phyloP scores from a whole-genome alignment of 2,888 invertebrate genomes.

The Hirudinaria manillensis region DNA sequence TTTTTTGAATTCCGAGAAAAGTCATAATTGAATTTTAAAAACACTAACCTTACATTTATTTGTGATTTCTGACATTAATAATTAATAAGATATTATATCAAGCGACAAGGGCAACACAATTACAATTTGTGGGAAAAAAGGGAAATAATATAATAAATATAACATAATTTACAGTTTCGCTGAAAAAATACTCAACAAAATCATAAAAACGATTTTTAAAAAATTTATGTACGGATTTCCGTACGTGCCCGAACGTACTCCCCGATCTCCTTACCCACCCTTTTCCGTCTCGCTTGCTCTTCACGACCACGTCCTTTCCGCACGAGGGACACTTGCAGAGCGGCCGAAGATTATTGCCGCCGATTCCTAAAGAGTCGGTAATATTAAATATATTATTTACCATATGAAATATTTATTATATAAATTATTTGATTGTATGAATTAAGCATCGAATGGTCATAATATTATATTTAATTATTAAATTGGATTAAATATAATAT shows the following conservation, averaged over 20 bases:
- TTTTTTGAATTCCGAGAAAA: too few species aligned
- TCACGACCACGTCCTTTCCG: conserved; percentile 65
- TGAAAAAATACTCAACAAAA: neutral
- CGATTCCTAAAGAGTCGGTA: neutral
- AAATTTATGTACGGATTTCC: too few species aligned
- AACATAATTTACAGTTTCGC: too few species aligned
- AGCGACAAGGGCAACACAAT: too few species aligned
- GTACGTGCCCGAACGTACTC: too few species aligned
- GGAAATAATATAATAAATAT: too few species aligned
- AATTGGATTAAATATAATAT: conserved; percentile 11
- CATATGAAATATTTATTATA: neutral
- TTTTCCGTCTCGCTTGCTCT: conserved; percentile 63
- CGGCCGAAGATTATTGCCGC: neutral
- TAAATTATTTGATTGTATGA: neutral
- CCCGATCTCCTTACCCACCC: conserved; percentile 40
- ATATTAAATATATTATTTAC: neutral
- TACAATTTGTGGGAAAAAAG: too few species aligned
- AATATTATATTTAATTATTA: conserved; percentile 5
- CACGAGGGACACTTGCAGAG: conserved; percentile 74
- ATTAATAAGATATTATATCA: too few species aligned
- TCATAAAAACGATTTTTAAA: neutral
- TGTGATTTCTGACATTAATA: too few species aligned
- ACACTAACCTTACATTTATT: too few species aligned
- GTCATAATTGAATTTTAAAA: too few species aligned
- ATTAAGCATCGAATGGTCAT: neutral